These are phyloP conservation scores for Acyrthosiphon pisum DNA, from an alignment of 1,140 invertebrate species.

Conservation along the genomic window DNA sequence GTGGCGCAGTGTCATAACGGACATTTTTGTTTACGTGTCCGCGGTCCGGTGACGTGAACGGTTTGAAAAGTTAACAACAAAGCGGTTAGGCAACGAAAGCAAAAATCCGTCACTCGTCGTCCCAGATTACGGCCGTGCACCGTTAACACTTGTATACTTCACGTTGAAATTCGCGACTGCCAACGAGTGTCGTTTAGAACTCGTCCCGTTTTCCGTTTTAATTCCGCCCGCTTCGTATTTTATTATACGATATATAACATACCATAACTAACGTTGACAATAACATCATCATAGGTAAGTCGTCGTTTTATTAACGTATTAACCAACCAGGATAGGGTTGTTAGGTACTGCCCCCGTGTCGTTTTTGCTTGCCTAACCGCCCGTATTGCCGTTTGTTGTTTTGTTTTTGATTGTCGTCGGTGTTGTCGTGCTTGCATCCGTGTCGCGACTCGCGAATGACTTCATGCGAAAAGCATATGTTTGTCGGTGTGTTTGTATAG, in stretches of 20 bases:
- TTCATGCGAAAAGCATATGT: not conserved
- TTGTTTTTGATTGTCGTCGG: not conserved
- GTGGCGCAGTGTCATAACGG: constrained; percentile 17
- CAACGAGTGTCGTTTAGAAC: not conserved
- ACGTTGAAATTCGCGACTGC: not conserved
- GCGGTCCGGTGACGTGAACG: constrained; percentile 51
- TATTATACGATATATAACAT: not conserved
- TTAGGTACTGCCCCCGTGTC: not conserved
- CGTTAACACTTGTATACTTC: not conserved
- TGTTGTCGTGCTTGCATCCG: not conserved
- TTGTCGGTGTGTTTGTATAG: not conserved
- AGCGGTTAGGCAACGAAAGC: constrained; percentile 56
- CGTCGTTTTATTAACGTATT: constrained; percentile 23
- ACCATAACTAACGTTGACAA: not conserved
- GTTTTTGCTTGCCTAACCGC: constrained; percentile 52
- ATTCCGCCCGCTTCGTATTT: not conserved
- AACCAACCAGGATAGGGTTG: not conserved
- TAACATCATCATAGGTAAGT: constrained; percentile 28
- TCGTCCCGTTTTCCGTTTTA: not conserved
- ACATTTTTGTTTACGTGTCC: constrained; percentile 56
- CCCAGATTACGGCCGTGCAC: not conserved
- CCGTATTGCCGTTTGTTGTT: not conserved
- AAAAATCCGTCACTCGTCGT: constrained; percentile 29
- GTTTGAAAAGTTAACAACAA: constrained; percentile 50
- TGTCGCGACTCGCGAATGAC: not conserved